A percentile compares a stretch with the other conserved stretches of the same genome.
These are phyloP conservation scores for Delphinus delphis DNA, from an alignment of 2,113 vertebrate genomes.

Conservation along the genomic window DNA sequence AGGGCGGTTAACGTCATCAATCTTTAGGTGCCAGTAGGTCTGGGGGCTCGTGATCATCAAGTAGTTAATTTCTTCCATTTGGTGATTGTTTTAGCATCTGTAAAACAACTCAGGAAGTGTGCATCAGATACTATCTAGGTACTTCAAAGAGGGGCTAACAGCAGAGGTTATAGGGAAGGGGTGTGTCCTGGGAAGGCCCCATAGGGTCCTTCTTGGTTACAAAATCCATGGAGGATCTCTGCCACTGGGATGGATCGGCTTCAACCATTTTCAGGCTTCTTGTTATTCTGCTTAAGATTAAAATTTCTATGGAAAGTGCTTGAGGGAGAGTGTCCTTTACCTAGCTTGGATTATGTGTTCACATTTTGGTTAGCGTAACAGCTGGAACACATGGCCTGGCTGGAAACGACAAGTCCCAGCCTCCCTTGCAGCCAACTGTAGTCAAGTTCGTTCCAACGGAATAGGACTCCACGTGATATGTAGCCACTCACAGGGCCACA, in stretches of 20 bases:
- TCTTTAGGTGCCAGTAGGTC: not conserved
- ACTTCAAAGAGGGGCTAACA: not conserved
- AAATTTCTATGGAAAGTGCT: not conserved
- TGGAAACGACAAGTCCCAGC: not conserved
- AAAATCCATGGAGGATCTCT: not conserved
- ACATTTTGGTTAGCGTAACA: not conserved
- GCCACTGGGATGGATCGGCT: rapidly evolving
- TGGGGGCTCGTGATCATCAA: not conserved
- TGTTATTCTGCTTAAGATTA: not conserved
- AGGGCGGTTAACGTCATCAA: not conserved
- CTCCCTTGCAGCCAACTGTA: not conserved
- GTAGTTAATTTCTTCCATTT: not conserved
- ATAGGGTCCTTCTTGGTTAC: not conserved
- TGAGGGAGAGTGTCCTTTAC: not conserved
- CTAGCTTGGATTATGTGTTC: not conserved
- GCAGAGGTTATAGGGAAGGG: not conserved
- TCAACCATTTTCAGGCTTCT: not conserved
- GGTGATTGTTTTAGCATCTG: not conserved
- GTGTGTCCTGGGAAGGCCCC: not conserved
- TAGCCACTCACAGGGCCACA: not conserved
- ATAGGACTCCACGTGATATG: not conserved
- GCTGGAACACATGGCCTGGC: not conserved
- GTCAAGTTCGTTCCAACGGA: not conserved
- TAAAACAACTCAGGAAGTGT: not conserved
- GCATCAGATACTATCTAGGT: not conserved